Evolutionary conservation across 1,140 invertebrate species (phyloP), one percentile per base, ranked within the genome.

Genomic region (Fopius arisanus): DNA sequence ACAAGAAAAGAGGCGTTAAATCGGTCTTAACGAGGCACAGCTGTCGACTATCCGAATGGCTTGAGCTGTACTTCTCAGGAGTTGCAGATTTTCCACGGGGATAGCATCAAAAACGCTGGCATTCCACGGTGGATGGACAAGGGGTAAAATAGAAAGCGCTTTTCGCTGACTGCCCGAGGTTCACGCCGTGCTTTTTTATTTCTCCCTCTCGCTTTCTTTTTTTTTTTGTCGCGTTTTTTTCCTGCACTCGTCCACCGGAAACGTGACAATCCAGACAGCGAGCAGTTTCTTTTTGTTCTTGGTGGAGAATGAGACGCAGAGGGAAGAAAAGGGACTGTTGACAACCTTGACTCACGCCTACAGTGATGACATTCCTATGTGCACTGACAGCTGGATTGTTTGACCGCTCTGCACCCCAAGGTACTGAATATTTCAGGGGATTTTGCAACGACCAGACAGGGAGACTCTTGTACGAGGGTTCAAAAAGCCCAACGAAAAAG

Each of bases 1-100:
- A 37, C 33, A 37, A 51, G 43, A 26, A 59, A 48, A 59, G 54
- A 59, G 26, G 54, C 54, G 54, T 59, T 59, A 59, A 59, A 59
- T 59, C 19, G 19, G 54, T 59, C 54, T 59, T 59, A 59, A 59
- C 54, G 54, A 59, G 54, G 23, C 54, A 59, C 54, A 59, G 54
- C 54, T 59, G 54, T 59, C 54, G 54, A 21, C 14, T 23, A 59
- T 59, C 23, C 23, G 19, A 59, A 12, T 59, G 54, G 19, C 43
- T 51, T 51, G 43, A 19, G 43, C 19, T 51, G 43, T 51, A 59
- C 21, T 59, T 59, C 54, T 59, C 54, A 28, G 26, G 23, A 59
- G 54, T 59, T 59, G 54, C 54, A 59, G 54, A 59, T 59, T 59
- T 59, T 59, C 54, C 54, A 59, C 54, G 54, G 19, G 19, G 54